phyloP scores from a whole-genome alignment of 2,797 vertebrate genomes.

The Cynodonichthys magdalenae region DNA sequence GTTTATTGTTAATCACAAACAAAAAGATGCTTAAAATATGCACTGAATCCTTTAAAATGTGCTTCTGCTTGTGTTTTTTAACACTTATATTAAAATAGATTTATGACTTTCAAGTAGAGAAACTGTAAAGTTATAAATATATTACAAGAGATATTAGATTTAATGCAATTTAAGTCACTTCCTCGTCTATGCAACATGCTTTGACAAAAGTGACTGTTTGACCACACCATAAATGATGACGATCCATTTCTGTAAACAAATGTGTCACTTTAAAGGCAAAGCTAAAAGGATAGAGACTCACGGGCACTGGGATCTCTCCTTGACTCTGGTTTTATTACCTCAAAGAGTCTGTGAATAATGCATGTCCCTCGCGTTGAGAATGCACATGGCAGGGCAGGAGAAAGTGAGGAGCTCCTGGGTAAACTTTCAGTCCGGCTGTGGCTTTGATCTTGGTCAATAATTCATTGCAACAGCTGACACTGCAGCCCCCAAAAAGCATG shows the following conservation, averaged over 20 bases:
- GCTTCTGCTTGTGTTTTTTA: too few species aligned
- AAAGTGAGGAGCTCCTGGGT: constrained; percentile 55
- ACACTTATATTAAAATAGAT: too few species aligned
- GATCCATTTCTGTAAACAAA: not conserved
- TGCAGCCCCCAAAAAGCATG: constrained; percentile 26
- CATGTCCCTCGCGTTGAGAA: constrained; percentile 26
- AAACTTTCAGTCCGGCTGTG: constrained; percentile 68
- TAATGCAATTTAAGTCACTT: not conserved
- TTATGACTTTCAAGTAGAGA: too few species aligned
- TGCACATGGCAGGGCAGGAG: constrained; percentile 33
- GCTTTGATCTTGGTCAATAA: constrained; percentile 72
- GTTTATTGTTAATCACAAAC: too few species aligned
- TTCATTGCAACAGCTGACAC: constrained; percentile 65
- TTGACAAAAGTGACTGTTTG: not conserved
- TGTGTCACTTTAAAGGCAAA: not conserved
- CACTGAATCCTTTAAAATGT: too few species aligned
- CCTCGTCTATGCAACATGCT: not conserved
- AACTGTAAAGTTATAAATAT: too few species aligned
- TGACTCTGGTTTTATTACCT: constrained; percentile 26
- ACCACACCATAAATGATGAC: not conserved
- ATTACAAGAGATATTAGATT: too few species aligned
- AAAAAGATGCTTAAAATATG: too few species aligned
- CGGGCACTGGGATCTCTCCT: constrained; percentile 17
- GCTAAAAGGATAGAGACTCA: not conserved
- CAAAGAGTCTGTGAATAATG: constrained; percentile 58